Base-by-base conservation (phyloP, 1,140 invertebrate genomes). In the Procambarus virginalis region DNA sequence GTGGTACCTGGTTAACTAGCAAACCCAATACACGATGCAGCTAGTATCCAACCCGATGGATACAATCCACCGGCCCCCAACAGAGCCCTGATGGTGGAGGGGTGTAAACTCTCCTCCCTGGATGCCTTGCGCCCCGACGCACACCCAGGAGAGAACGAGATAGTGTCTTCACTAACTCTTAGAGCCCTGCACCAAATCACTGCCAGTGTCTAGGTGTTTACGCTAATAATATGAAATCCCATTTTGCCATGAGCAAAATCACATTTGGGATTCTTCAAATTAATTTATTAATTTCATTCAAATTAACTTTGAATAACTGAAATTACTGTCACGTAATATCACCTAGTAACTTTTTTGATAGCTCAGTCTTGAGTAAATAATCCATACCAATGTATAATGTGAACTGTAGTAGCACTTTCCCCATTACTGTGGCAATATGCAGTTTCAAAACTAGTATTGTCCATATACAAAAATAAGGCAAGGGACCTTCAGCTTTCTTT, bases 401-500 rank as follows among this genome's bases (percentile, higher is more conserved):
- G 68, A 6, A 34, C 8, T 73, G 68, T 34, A 73, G 8, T 34
- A 34, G 3, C 48, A 6, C 48, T 73, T 34, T 70, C 60, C 46
- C 48, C 48, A 49, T 73, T 58, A n/a, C 82, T 73, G 64, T 84
- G 68, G 82, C 68, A 49, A n/a, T 84, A 12, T 49, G 70, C 4
- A 34, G 14, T 45, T 84, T 84, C 10, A 70, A 84, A 70, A n/a
- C 20, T 70, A 22, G 22, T 9, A 55, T 46, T 22, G 20, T 75
- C 68, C 49, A 49, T 46, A 75, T 48, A 12, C 48, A 70, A 4
- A 75, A 49, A 84, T 5, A 84, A 48, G 3, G 51, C 48, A 84
- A 64, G 48, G 64, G 78, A 51, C 68, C 86, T 73, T 58, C 78
- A 75, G 86, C 86, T 88, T 88, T 88, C 86, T 88, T 88, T 88